A percentile compares a stretch with the other conserved stretches of the same genome.
phyloP scores from a whole-genome alignment of 2,797 vertebrate species.

The Microtus californicus region DNA sequence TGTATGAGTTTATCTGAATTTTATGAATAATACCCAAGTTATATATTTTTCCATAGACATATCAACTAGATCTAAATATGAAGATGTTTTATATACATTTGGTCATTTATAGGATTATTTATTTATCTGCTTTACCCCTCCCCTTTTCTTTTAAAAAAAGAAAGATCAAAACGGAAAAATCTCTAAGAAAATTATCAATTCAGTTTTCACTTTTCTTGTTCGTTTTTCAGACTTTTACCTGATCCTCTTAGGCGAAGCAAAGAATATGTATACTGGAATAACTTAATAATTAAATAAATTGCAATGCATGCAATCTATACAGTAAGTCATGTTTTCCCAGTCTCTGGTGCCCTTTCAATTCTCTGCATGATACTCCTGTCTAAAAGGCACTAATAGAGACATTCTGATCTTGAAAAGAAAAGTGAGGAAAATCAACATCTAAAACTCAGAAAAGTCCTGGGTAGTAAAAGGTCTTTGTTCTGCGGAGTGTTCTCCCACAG shows the following conservation, averaged over 20 bases:
- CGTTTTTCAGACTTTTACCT: constrained; percentile 76
- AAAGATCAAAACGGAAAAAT: not conserved
- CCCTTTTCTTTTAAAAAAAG: not conserved
- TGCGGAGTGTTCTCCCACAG: constrained; percentile 88
- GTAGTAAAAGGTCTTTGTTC: constrained; percentile 89
- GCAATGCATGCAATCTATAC: constrained; percentile 82
- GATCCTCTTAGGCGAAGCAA: constrained; percentile 72
- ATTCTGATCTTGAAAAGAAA: constrained; percentile 87
- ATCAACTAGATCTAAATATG: not conserved
- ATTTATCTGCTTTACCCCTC: not conserved
- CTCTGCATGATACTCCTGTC: constrained; percentile 83
- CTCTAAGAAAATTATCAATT: constrained; percentile 67
- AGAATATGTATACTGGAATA: constrained; percentile 80
- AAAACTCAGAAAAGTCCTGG: constrained; percentile 88
- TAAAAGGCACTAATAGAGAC: constrained; percentile 87
- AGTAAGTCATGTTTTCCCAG: constrained; percentile 83
- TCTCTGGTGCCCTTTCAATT: constrained; percentile 84
- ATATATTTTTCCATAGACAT: not conserved
- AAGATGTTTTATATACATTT: not conserved
- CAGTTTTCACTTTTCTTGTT: constrained; percentile 59
- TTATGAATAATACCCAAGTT: not conserved
- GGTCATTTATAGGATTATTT: not conserved
- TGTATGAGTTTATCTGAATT: not conserved
- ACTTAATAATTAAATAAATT: constrained; percentile 87
- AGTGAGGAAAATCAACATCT: constrained; percentile 87